phyloP scores from a whole-genome alignment of 2,888 invertebrate species.

The Piscicola geometra region DNA sequence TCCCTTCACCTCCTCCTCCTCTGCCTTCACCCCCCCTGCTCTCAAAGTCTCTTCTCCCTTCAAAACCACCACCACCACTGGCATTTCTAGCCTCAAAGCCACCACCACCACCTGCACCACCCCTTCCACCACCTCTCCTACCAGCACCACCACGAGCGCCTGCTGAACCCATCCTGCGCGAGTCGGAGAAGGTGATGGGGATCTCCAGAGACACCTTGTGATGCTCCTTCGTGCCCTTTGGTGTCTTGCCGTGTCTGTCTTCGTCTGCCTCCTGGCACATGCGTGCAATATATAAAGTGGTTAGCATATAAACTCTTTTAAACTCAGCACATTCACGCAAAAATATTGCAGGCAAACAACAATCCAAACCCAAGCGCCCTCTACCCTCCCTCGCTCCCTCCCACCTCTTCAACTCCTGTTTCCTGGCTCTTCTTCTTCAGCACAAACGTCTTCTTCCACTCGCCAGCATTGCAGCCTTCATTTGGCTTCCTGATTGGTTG shows the following conservation, averaged over 20 bases:
- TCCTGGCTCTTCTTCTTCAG: conserved; percentile 62
- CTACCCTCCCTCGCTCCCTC: neutral
- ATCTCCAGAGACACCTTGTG: conserved; percentile 25
- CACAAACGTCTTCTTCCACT: conserved; percentile 65
- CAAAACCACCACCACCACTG: neutral
- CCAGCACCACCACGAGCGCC: neutral
- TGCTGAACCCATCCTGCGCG: neutral
- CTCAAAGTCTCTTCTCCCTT: neutral
- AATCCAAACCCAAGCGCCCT: too few relatives aligned
- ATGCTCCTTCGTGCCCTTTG: neutral
- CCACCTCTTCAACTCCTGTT: conserved; percentile 48
- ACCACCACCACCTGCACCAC: neutral
- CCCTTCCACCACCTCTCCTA: neutral
- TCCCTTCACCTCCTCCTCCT: neutral
- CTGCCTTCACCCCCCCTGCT: neutral
- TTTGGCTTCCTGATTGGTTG: conserved; percentile 72
- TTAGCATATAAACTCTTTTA: too few relatives aligned
- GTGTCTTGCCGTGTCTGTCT: conserved; percentile 6
- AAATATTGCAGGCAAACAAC: too few relatives aligned
- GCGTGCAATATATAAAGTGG: too few relatives aligned
- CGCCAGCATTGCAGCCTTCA: conserved; percentile 70
- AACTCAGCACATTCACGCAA: too few relatives aligned
- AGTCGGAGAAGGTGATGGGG: conserved; percentile 25
- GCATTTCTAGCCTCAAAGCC: too few relatives aligned
- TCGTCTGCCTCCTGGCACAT: conserved; percentile 11